Evolutionary conservation across 2,113 vertebrate genomes (phyloP).

Genomic region (Psittacula cyanocephala): DNA sequence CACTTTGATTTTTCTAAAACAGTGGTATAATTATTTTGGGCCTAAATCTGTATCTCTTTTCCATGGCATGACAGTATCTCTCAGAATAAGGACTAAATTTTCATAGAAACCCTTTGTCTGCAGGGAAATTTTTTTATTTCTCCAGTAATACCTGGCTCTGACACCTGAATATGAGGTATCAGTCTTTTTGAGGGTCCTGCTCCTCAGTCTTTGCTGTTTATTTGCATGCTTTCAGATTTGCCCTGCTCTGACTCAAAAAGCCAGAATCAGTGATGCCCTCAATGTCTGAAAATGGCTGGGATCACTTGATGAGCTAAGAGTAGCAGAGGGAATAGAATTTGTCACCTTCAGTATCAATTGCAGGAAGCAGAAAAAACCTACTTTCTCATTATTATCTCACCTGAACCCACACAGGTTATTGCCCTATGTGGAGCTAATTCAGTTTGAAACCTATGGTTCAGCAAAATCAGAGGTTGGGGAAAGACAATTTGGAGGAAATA

Average conservation of each 20-base stretch:
- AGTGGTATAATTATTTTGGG: not conserved
- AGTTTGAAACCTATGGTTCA: not conserved
- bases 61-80: not conserved
- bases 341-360: not conserved
- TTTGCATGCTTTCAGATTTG: not conserved
- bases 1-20: not conserved
- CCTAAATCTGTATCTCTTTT: not conserved
- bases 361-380: not conserved
- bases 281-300: not conserved
- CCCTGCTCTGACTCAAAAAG: not conserved
- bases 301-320: not conserved
- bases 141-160: not conserved
- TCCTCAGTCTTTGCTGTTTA: not conserved
- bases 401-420: not conserved
- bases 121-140: not conserved
- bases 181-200: not conserved
- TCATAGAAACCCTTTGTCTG: not conserved
- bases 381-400: not conserved
- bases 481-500: not conserved
- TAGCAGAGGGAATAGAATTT: not conserved
- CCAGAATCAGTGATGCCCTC: not conserved
- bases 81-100: not conserved
- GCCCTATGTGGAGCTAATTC: not conserved
- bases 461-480: fast-evolving
- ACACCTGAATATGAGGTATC: not conserved